Evolutionary conservation across 2,113 vertebrate genomes (phyloP).

Genomic region (Phyllostomus discolor): DNA sequence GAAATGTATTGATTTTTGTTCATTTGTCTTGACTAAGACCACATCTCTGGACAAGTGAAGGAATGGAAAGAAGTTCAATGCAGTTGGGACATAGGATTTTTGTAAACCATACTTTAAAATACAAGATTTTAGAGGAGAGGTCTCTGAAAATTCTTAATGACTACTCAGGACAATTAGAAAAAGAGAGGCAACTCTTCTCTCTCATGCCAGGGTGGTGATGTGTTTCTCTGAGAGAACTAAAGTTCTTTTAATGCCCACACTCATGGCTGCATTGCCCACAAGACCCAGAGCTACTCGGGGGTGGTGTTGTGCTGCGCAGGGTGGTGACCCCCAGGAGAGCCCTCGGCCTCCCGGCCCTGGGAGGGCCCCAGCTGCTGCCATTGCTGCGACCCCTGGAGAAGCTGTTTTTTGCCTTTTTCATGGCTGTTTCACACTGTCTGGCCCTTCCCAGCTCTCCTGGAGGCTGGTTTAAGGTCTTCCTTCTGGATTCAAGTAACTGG

Average conservation of each 20-base stretch:
- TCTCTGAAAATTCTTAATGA: neutral
- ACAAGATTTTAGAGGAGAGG: neutral
- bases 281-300: neutral
- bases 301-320: accelerated
- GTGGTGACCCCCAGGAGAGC: accelerated
- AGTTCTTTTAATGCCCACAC: neutral
- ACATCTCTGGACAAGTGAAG: neutral
- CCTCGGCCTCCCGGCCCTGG: accelerated
- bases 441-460: neutral
- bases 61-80: neutral
- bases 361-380: neutral
- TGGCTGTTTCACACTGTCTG: neutral
- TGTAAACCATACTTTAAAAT: neutral
- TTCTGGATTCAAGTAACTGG: neutral
- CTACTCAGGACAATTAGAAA: neutral
- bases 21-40: neutral
- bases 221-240: neutral
- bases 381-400: neutral
- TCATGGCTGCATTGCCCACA: accelerated
- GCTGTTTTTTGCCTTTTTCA: neutral
- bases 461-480: neutral
- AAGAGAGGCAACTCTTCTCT: neutral
- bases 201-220: neutral
- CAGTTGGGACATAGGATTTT: neutral
- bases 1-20: neutral